Evolutionary conservation across 64 coral and sea anemone species (phyloP).

Genomic region (Acropora tenuis): DNA sequence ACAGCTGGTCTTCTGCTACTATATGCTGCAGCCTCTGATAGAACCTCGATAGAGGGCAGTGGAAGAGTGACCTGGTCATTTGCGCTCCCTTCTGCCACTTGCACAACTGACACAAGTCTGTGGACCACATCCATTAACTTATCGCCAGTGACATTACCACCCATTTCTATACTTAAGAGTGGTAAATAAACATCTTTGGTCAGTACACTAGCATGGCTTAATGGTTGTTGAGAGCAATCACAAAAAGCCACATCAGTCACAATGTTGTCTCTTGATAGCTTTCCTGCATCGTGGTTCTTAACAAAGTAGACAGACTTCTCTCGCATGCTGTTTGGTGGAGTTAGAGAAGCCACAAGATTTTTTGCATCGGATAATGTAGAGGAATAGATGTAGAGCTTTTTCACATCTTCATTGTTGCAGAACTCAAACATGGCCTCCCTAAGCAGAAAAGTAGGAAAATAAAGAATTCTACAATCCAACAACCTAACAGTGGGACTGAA

Average conservation of each 20-base stretch:
- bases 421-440: slow-evolving; percentile 99
- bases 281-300: slow-evolving; percentile 74
- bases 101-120: slow-evolving; percentile 86
- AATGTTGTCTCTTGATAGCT: slow-evolving; percentile 95
- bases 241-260: slow-evolving; percentile 92
- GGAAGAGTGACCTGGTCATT: slow-evolving; percentile 90
- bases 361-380: slow-evolving; percentile 51
- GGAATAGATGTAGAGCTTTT: slow-evolving; percentile 79
- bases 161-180: slow-evolving; percentile 96
- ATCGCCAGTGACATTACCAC: slow-evolving; percentile 93
- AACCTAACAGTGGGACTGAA: too few species aligned
- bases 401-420: slow-evolving; percentile 97
- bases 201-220: slow-evolving; percentile 72
- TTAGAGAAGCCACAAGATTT: slow-evolving; percentile 76
- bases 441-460: background rate
- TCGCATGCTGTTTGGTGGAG: slow-evolving; percentile 60
- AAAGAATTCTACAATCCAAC: background rate
- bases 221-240: slow-evolving; percentile 83
- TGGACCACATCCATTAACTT: slow-evolving; percentile 99
- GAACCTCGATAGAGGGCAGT: slow-evolving; percentile 93
- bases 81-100: slow-evolving; percentile 78
- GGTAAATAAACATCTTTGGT: slow-evolving; percentile 98
- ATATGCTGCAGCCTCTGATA: slow-evolving; percentile 98
- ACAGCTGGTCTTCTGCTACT: slow-evolving; percentile 94
- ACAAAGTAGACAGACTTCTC: slow-evolving; percentile 96